phyloP scores from a whole-genome alignment of 2,113 vertebrate genomes.

The Dromiciops gliroides region DNA sequence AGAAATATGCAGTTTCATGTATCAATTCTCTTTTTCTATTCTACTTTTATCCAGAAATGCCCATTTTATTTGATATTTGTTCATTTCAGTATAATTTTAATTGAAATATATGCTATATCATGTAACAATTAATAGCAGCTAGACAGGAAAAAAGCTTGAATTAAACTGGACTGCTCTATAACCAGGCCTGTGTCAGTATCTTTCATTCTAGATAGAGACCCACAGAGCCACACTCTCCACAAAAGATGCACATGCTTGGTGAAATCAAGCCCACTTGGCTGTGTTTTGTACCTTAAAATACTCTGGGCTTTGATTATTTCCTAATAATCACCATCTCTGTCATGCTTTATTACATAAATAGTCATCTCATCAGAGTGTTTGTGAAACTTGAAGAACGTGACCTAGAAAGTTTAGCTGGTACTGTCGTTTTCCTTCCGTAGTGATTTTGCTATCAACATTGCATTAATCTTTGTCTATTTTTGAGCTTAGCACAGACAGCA shows the following conservation, averaged over 20 bases:
- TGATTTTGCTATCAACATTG: slow-evolving; percentile 69
- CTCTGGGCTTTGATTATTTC: slow-evolving; percentile 64
- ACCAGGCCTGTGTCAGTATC: background rate
- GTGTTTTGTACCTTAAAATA: slow-evolving; percentile 54
- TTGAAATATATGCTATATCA: background rate
- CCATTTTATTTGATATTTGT: background rate
- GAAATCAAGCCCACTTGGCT: slow-evolving; percentile 39
- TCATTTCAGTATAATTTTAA: background rate
- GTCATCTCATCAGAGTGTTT: slow-evolving; percentile 53
- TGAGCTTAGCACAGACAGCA: slow-evolving; percentile 25
- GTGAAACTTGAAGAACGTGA: slow-evolving; percentile 58
- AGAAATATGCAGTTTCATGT: background rate
- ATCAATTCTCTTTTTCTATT: background rate
- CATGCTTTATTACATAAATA: slow-evolving; percentile 68
- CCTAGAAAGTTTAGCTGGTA: slow-evolving; percentile 66
- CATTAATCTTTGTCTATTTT: slow-evolving; percentile 77
- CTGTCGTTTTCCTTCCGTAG: slow-evolving; percentile 68
- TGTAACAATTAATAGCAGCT: background rate
- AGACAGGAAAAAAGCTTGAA: background rate
- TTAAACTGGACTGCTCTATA: background rate
- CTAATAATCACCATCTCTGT: slow-evolving; percentile 50
- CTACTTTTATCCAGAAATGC: background rate
- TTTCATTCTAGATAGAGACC: background rate
- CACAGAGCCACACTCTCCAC: background rate
- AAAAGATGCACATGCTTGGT: slow-evolving; percentile 17